These are phyloP conservation scores for Euproctis similis DNA, from an alignment of 2,888 invertebrate species.

Conservation along the genomic window DNA sequence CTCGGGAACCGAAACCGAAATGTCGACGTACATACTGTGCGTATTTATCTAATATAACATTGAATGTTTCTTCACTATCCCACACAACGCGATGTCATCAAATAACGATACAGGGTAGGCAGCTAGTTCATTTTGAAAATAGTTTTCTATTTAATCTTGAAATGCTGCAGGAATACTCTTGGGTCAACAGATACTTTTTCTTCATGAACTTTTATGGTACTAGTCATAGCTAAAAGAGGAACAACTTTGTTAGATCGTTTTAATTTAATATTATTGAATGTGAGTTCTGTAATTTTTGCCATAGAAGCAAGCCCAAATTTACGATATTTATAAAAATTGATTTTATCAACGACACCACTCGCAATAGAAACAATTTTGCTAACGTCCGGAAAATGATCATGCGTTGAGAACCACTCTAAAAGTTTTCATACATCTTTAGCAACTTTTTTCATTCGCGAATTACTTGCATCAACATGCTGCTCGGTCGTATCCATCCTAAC, in stretches of 20 bases:
- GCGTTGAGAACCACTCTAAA: slow-evolving; percentile 1
- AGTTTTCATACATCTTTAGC: slow-evolving; percentile 12
- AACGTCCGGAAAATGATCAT: slow-evolving; percentile 1
- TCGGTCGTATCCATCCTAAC: no score
- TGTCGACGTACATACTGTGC: slow-evolving; percentile 16
- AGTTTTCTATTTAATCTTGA: slow-evolving; percentile 19
- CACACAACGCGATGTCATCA: slow-evolving; percentile 16
- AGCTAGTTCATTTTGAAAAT: slow-evolving; percentile 18
- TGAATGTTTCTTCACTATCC: slow-evolving; percentile 21
- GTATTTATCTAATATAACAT: slow-evolving; percentile 22
- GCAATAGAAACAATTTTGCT: slow-evolving; percentile 1
- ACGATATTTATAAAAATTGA: slow-evolving; percentile 12
- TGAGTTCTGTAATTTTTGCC: neutral
- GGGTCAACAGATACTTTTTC: slow-evolving; percentile 29
- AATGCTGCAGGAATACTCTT: slow-evolving; percentile 20
- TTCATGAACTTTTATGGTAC: slow-evolving; percentile 32
- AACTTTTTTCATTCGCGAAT: slow-evolving; percentile 12
- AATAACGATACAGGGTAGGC: slow-evolving; percentile 15
- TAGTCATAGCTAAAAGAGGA: slow-evolving; percentile 31
- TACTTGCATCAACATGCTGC: no score
- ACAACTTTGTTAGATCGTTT: slow-evolving; percentile 33
- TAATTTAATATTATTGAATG: slow-evolving; percentile 23
- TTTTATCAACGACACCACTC: slow-evolving; percentile 9
- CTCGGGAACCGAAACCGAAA: slow-evolving; percentile 20
- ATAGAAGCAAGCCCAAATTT: slow-evolving; percentile 24